Conservation (phyloP, 2,797 vertebrate genomes). For the Poeciliopsis infans region DNA sequence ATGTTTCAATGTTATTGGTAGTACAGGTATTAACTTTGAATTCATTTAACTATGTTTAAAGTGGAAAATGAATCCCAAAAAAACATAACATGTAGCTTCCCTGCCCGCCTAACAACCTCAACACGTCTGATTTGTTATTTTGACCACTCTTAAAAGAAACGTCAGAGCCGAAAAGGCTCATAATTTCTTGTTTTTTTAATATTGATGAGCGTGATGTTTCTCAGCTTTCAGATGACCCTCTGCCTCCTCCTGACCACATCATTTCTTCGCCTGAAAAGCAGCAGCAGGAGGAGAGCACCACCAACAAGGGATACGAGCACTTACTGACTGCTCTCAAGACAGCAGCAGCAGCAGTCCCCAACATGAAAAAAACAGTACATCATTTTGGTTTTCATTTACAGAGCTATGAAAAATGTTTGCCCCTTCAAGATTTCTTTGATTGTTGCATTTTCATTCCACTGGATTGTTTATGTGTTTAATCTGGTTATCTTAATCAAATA, state of each 20-base stretch:
- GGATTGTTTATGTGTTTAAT: too few species aligned
- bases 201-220: background rate
- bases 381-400: background rate
- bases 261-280: constrained; percentile 1
- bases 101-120: background rate
- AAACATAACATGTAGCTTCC: background rate
- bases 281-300: background rate
- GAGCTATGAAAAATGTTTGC: background rate
- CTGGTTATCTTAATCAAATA: too few species aligned
- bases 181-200: background rate
- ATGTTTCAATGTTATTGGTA: background rate
- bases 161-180: too few species aligned
- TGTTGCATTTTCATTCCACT: background rate
- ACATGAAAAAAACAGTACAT: background rate
- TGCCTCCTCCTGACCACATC: background rate
- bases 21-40: background rate
- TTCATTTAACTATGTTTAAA: background rate
- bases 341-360: constrained; percentile 57
- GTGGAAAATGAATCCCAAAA: background rate
- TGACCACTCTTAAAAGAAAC: background rate
- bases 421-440: background rate
- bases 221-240: constrained; percentile 28
- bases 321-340: constrained; percentile 72
- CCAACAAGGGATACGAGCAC: constrained; percentile 60
- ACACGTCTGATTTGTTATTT: background rate